phyloP scores from a whole-genome alignment of 1,140 invertebrate species.

The Lamellibrachia luymesi region DNA sequence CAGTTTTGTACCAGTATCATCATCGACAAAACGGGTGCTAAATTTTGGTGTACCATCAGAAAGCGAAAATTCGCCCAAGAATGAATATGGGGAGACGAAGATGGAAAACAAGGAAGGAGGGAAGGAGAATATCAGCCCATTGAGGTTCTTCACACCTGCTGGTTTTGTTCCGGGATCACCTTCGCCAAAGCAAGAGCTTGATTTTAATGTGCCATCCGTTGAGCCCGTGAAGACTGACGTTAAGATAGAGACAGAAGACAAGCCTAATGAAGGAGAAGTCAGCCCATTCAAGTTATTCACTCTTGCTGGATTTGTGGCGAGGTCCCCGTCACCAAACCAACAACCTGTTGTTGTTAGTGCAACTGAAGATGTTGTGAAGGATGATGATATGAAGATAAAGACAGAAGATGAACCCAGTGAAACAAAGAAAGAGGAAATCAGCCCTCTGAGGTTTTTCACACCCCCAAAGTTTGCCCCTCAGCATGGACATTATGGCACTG shows the following conservation, averaged over 20 bases:
- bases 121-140: background rate
- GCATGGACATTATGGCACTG: background rate
- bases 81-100: background rate
- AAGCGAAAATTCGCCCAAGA: background rate
- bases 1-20: background rate
- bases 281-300: background rate
- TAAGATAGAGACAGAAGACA: background rate
- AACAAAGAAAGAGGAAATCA: background rate
- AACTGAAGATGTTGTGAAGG: background rate
- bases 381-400: background rate
- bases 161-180: background rate
- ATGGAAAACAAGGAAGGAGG: background rate
- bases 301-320: background rate
- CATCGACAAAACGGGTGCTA: background rate
- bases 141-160: background rate
- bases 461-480: background rate
- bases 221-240: background rate
- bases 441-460: background rate
- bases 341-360: background rate
- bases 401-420: background rate
- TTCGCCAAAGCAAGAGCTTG: background rate
- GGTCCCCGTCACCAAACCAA: background rate
- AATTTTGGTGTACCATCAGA: background rate
- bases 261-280: background rate
- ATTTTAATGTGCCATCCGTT: background rate